Evolutionary conservation across 2,797 vertebrate species (phyloP).

Genomic region (Syngnathus rostellatus): DNA sequence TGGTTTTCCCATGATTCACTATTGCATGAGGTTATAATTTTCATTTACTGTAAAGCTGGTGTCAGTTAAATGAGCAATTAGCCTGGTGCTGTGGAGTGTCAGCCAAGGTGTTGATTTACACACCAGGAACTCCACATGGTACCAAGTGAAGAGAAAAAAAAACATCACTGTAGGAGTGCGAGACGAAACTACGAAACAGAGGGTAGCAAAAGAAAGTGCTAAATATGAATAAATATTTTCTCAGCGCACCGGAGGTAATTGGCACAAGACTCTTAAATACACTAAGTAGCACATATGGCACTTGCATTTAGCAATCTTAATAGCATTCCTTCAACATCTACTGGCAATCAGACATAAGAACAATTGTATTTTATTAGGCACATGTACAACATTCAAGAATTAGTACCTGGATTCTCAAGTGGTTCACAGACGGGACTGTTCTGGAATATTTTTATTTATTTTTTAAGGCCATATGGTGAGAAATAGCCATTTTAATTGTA

Average conservation of each 20-base stretch:
- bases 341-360: not conserved
- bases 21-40: not conserved
- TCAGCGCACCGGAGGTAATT: conserved; percentile 1
- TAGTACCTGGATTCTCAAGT: not conserved
- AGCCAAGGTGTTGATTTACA: not conserved
- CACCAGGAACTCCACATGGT: not conserved
- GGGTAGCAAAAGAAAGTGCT: conserved; percentile 3
- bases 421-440: not conserved
- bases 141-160: not conserved
- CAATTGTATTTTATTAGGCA: not conserved
- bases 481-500: not conserved
- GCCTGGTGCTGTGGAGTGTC: not conserved
- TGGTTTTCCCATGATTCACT: not conserved
- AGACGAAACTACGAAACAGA: not conserved
- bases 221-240: conserved; percentile 6
- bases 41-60: not conserved
- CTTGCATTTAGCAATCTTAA: conserved; percentile 1
- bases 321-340: not conserved
- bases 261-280: conserved; percentile 1
- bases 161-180: not conserved
- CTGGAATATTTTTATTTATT: not conserved
- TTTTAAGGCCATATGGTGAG: not conserved
- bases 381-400: not conserved
- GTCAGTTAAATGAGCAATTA: not conserved
- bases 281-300: not conserved